Percentiles rank a stretch among this genome's conserved stretches.
Evolutionary conservation across 1,140 invertebrate genomes (phyloP).

Genomic region (Ridgeia piscesae): DNA sequence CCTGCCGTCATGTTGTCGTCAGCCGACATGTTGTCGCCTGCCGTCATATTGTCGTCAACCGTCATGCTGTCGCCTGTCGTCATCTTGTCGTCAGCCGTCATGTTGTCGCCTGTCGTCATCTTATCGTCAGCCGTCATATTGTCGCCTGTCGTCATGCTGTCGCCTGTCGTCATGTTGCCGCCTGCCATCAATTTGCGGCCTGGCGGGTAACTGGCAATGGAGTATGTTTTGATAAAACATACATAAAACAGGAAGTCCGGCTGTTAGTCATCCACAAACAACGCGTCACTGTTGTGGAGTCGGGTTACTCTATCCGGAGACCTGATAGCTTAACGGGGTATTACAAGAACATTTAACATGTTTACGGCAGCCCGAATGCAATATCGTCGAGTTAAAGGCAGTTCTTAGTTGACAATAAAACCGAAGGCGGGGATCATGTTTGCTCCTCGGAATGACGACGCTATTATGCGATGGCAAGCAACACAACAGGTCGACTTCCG

Average conservation of each 20-base stretch:
- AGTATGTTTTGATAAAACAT: neutral
- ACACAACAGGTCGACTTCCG: neutral
- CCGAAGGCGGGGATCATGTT: neutral
- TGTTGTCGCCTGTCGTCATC: too few relatives aligned
- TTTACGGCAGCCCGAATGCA: neutral
- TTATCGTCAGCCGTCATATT: too few relatives aligned
- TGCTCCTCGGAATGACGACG: neutral
- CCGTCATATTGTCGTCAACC: too few relatives aligned
- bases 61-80: too few relatives aligned
- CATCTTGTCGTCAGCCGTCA: too few relatives aligned
- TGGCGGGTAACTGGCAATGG: neutral
- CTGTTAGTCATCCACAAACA: neutral
- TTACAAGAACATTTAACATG: neutral
- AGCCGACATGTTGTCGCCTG: too few relatives aligned
- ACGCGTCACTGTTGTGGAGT: neutral
- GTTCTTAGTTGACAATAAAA: neutral
- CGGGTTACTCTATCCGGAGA: neutral
- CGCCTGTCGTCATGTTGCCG: too few relatives aligned
- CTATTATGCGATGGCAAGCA: neutral
- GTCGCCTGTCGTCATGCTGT: too few relatives aligned
- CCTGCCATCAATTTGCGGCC: too few relatives aligned
- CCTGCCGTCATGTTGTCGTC: too few relatives aligned
- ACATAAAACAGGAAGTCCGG: neutral
- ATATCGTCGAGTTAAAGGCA: neutral
- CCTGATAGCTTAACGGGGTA: neutral